A percentile compares a stretch with the other conserved stretches of the same genome.
Evolutionary conservation across 2,113 vertebrate genomes (phyloP).

Genomic region (Petaurus breviceps): DNA sequence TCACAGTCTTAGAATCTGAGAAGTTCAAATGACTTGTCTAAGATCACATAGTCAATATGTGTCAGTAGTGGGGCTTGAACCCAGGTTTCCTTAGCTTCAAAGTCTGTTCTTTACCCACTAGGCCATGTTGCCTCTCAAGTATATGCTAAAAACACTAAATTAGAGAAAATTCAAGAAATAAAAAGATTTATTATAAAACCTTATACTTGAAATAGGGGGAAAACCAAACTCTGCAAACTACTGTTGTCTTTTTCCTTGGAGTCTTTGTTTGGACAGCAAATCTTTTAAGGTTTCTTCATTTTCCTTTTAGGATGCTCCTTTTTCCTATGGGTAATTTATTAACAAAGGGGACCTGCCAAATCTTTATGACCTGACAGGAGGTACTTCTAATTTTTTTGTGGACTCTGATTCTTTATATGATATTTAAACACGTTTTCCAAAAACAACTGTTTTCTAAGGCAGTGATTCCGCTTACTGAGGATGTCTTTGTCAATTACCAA

Average conservation of each 20-base stretch:
- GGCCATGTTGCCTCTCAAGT: not conserved
- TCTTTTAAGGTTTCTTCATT: not conserved
- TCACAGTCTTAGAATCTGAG: not conserved
- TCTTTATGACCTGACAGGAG: not conserved
- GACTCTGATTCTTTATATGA: not conserved
- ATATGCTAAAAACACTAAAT: not conserved
- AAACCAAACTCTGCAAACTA: not conserved
- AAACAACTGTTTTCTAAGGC: slow-evolving; percentile 41
- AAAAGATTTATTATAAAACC: not conserved
- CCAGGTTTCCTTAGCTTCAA: not conserved
- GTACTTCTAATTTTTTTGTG: slow-evolving; percentile 27
- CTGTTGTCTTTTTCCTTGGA: not conserved
- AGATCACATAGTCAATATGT: not conserved
- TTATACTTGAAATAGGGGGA: not conserved
- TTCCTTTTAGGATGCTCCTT: slow-evolving; percentile 10
- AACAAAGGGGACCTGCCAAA: slow-evolving; percentile 27
- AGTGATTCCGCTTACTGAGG: slow-evolving; percentile 30
- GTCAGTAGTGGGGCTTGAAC: not conserved
- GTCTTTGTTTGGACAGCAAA: not conserved
- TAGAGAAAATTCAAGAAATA: not conserved
- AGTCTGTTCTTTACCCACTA: not conserved
- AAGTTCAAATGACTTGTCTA: not conserved
- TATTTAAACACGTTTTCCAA: slow-evolving; percentile 35
- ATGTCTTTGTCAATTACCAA: not conserved
- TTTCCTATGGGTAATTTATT: slow-evolving; percentile 24